A percentile compares a stretch with the other conserved stretches of the same genome.
Conservation (phyloP, 2,113 vertebrate genomes). For the Poeciliopsis turrubarensis region DNA sequence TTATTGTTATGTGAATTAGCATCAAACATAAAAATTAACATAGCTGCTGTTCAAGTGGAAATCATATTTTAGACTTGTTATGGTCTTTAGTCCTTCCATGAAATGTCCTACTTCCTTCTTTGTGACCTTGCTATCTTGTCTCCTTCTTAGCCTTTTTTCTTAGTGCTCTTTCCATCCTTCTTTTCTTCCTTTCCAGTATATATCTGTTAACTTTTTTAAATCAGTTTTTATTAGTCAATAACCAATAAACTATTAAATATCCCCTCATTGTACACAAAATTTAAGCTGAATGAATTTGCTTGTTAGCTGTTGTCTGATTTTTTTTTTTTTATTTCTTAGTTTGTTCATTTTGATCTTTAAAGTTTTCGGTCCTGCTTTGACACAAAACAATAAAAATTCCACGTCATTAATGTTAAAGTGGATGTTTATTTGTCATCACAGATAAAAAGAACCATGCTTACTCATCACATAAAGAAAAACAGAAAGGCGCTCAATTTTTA, state of each 20-base stretch:
- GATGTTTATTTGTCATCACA: conserved; percentile 85
- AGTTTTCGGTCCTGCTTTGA: conserved; percentile 6
- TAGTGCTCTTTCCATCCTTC: neutral
- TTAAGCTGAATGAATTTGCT: neutral
- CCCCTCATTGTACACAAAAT: neutral
- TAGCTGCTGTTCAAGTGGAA: neutral
- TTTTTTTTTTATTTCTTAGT: neutral
- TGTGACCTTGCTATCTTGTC: no score
- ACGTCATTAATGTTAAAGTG: conserved; percentile 81
- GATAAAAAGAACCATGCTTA: conserved; percentile 86
- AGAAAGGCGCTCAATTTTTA: conserved; percentile 69
- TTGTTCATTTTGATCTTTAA: neutral
- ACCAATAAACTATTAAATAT: neutral
- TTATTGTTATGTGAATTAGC: conserved; percentile 16
- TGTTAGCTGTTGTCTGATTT: neutral
- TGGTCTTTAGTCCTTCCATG: no score
- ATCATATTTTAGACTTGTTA: neutral
- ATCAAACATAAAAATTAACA: neutral
- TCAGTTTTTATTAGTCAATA: neutral
- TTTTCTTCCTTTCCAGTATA: neutral
- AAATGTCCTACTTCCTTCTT: no score
- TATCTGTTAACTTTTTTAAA: no score
- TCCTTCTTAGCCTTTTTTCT: no score
- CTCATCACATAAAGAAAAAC: conserved; percentile 77
- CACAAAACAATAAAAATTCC: conserved; percentile 48